Conservation (phyloP, 1,140 invertebrate genomes). For the Macrotrachela quadricornifera region DNA sequence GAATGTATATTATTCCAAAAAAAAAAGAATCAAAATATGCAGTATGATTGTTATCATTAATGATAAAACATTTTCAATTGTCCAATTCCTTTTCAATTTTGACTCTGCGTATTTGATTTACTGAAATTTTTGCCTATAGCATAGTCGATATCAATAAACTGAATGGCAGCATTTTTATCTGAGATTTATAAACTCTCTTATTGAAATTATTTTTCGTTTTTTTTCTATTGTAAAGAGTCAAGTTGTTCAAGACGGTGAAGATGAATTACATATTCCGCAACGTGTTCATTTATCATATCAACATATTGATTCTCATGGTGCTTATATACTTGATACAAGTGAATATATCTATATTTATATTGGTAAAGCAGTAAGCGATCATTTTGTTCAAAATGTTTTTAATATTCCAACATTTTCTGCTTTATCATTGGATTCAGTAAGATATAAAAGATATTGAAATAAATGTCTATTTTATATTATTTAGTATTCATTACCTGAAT, state of each 20-base stretch:
- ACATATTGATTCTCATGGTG: constrained; percentile 58
- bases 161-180: constrained; percentile 17
- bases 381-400: constrained; percentile 51
- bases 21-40: too few species aligned
- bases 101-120: background rate
- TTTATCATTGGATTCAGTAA: constrained; percentile 45
- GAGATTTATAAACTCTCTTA: constrained; percentile 15
- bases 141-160: background rate
- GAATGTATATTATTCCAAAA: too few species aligned
- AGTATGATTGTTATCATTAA: too few species aligned
- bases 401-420: constrained; percentile 40
- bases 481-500: constrained; percentile 50
- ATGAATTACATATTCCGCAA: constrained; percentile 17
- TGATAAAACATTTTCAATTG: too few species aligned
- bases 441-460: constrained; percentile 11
- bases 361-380: constrained; percentile 50
- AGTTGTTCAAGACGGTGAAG: too few species aligned
- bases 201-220: background rate
- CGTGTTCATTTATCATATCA: constrained; percentile 42
- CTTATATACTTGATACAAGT: constrained; percentile 70
- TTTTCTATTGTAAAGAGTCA: too few species aligned
- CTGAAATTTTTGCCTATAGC: background rate
- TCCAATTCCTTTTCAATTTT: too few species aligned
- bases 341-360: constrained; percentile 64
- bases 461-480: background rate